Percentiles rank a stretch among this genome's conserved stretches.
These are phyloP conservation scores for Turnix velox DNA, from an alignment of 2,113 vertebrate species.

Conservation along the genomic window DNA sequence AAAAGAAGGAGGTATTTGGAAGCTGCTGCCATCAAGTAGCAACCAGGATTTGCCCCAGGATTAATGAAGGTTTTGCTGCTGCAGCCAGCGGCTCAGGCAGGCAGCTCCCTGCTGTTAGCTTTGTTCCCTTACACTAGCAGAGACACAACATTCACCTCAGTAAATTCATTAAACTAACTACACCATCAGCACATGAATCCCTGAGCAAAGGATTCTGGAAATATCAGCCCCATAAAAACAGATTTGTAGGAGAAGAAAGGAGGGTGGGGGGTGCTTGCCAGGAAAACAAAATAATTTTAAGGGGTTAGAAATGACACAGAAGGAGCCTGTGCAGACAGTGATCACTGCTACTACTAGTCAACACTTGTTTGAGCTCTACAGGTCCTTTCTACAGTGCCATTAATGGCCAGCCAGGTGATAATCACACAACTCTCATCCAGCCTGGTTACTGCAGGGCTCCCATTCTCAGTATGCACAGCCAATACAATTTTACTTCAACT, in stretches of 20 bases:
- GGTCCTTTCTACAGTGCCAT: not conserved
- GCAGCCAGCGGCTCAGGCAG: not conserved
- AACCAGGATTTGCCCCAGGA: not conserved
- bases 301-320: not conserved
- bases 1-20: not conserved
- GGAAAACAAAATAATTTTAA: not conserved
- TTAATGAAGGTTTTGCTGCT: not conserved
- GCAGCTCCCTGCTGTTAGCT: not conserved
- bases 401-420: not conserved
- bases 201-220: not conserved
- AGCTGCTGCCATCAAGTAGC: not conserved
- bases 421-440: not conserved
- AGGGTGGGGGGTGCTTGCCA: not conserved
- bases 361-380: not conserved
- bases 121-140: not conserved
- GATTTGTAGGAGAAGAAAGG: not conserved
- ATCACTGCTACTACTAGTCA: not conserved
- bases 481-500: not conserved
- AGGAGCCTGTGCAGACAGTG: not conserved
- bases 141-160: not conserved
- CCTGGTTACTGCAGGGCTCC: slow-evolving; percentile 6
- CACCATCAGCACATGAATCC: not conserved
- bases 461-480: slow-evolving; percentile 1
- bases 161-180: not conserved
- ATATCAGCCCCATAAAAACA: not conserved